Percentiles rank a stretch among this genome's conserved stretches.
phyloP scores from a whole-genome alignment of 1,140 invertebrate genomes.

The Pseudomyrmex sp. region DNA sequence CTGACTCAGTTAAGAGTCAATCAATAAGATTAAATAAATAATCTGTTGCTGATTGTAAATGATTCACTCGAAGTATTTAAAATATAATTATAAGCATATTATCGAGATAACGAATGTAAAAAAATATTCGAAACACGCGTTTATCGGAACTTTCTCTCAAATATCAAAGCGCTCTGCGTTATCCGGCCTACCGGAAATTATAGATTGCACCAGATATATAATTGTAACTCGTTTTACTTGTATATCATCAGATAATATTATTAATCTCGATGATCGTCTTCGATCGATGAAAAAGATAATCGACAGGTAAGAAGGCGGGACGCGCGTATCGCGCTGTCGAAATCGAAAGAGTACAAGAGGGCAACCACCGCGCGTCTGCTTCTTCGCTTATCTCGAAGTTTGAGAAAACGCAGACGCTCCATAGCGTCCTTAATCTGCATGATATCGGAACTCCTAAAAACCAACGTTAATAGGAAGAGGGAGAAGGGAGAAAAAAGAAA shows the following conservation, averaged over 20 bases:
- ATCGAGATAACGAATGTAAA: not conserved
- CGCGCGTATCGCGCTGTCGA: constrained; percentile 40
- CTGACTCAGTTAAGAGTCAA: constrained; percentile 23
- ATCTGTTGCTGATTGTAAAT: not conserved
- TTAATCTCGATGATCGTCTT: constrained; percentile 18
- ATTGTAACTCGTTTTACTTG: not conserved
- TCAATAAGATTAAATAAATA: constrained; percentile 45
- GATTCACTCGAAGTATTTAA: constrained; percentile 24
- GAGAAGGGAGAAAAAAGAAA: constrained; percentile 21
- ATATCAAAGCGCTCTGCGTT: not conserved
- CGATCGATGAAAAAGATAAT: not conserved
- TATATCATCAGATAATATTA: constrained; percentile 10
- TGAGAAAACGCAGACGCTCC: constrained; percentile 74
- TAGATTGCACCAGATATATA: constrained; percentile 6
- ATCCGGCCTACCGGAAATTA: too few species aligned
- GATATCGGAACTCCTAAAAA: constrained; percentile 70
- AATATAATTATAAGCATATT: not conserved
- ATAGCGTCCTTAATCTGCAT: constrained; percentile 62
- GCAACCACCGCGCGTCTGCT: constrained; percentile 55
- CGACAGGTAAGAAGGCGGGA: not conserved
- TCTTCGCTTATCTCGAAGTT: constrained; percentile 63
- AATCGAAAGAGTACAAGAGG: constrained; percentile 50
- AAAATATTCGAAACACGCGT: not conserved
- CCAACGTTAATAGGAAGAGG: constrained; percentile 66
- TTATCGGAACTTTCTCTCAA: not conserved